Evolutionary conservation across 2,888 invertebrate species (phyloP).

Genomic region (Micropterix aruncella): DNA sequence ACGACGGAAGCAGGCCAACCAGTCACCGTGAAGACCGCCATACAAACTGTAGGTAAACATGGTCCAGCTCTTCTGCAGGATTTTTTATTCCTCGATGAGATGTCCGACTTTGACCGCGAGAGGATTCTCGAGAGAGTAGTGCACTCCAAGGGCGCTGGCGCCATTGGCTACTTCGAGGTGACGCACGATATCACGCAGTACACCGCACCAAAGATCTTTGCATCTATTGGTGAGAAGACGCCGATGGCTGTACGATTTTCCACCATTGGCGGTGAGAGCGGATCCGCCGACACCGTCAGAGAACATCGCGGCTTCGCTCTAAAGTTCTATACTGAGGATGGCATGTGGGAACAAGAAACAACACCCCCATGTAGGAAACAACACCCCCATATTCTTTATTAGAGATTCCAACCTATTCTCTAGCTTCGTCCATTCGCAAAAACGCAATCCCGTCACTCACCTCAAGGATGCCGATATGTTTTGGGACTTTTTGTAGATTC

Average conservation of each 20-base stretch:
- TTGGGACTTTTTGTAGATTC: constrained; percentile 86
- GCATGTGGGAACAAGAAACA: constrained; percentile 95
- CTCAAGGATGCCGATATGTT: constrained; percentile 90
- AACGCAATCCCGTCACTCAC: constrained; percentile 85
- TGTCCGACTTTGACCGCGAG: constrained; percentile 78
- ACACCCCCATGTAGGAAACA: constrained; percentile 83
- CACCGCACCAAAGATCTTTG: constrained; percentile 65
- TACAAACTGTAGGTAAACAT: constrained; percentile 72
- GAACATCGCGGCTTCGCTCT: constrained; percentile 89
- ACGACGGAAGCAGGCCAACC: constrained; percentile 76
- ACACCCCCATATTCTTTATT: constrained; percentile 88
- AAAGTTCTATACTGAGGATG: constrained; percentile 88
- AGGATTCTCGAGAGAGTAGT: constrained; percentile 93
- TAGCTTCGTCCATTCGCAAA: constrained; percentile 93
- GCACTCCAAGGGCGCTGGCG: constrained; percentile 91
- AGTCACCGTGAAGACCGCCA: constrained; percentile 59
- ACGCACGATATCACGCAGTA: constrained; percentile 77
- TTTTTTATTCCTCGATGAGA: constrained; percentile 61
- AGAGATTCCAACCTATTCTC: constrained; percentile 85
- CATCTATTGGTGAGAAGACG: constrained; percentile 62
- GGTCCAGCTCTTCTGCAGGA: constrained; percentile 86
- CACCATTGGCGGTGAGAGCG: constrained; percentile 79
- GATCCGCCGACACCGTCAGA: constrained; percentile 81
- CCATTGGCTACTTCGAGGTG: constrained; percentile 78
- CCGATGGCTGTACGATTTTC: constrained; percentile 72